Conservation (phyloP, 1,140 invertebrate genomes). For the Zaprionus ornatus region DNA sequence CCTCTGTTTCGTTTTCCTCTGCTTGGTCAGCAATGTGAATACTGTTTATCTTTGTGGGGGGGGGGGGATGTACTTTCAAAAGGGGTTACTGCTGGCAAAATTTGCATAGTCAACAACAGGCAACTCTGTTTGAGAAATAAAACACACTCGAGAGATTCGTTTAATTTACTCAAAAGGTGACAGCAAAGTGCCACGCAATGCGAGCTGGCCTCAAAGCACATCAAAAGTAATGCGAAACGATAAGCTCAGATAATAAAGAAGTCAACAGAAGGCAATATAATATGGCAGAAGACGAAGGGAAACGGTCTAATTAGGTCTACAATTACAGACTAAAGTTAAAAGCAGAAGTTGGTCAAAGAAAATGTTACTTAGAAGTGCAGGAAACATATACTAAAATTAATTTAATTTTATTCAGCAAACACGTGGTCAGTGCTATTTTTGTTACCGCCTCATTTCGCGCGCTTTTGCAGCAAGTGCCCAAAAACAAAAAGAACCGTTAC, state of each 20-base stretch:
- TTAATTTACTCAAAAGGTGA: slow-evolving; percentile 34
- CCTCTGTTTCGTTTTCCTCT: slow-evolving; percentile 7
- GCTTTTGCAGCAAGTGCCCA: too few relatives aligned
- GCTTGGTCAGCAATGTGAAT: slow-evolving; percentile 9
- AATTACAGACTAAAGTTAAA: background rate
- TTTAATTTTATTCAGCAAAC: too few relatives aligned
- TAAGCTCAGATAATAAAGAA: slow-evolving; percentile 8
- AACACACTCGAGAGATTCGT: slow-evolving; percentile 21
- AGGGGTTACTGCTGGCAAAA: slow-evolving; percentile 27
- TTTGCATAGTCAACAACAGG: slow-evolving; percentile 43
- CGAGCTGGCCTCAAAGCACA: slow-evolving; percentile 31
- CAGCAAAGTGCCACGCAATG: slow-evolving; percentile 28
- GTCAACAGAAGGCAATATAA: background rate
- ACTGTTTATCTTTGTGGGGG: slow-evolving; percentile 29
- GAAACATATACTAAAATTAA: too few relatives aligned
- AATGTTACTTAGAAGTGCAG: background rate
- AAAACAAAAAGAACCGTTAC: too few relatives aligned
- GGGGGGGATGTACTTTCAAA: background rate
- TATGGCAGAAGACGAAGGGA: background rate
- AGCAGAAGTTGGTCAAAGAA: background rate
- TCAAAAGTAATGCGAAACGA: slow-evolving; percentile 36
- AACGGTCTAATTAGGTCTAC: slow-evolving; percentile 19
- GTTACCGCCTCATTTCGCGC: too few relatives aligned
- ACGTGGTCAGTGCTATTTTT: too few relatives aligned
- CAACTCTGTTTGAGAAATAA: slow-evolving; percentile 26